Percentiles rank a stretch among this genome's conserved stretches.
Conservation (phyloP, 2,797 vertebrate species). For the Bradypodion pumilum region DNA sequence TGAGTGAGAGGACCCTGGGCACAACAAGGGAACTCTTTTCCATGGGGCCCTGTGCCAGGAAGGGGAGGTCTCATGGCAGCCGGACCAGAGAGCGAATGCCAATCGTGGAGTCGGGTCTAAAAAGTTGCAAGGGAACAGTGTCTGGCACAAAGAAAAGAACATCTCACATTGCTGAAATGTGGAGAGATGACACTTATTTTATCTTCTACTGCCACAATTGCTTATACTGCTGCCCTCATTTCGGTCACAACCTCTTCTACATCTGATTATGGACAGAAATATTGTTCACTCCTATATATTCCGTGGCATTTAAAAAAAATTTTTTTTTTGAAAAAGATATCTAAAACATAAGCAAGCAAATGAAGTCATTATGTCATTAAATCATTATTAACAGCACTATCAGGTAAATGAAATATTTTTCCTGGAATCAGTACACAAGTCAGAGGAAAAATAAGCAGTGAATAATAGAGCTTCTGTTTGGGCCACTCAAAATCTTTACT, state of each 20-base stretch:
- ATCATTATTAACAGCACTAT: background rate
- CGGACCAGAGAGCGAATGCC: background rate
- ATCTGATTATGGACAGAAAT: background rate
- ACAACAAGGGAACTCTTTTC: conserved; percentile 28
- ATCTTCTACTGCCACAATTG: background rate
- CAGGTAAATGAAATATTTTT: too few species aligned
- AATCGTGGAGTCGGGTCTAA: background rate
- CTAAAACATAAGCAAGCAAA: background rate
- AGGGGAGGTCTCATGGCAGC: background rate
- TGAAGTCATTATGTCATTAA: background rate
- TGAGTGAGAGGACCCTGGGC: conserved; percentile 10
- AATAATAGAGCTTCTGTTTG: background rate
- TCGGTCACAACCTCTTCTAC: background rate
- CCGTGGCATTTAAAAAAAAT: background rate
- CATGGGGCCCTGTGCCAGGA: conserved; percentile 13
- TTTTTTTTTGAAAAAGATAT: background rate
- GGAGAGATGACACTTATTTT: background rate
- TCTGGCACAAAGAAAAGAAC: background rate
- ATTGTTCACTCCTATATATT: background rate
- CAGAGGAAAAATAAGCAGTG: background rate
- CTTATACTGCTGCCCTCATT: background rate
- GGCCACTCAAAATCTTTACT: background rate
- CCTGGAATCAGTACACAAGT: background rate
- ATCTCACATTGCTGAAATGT: background rate
- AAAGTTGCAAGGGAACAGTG: background rate